Evolutionary conservation across 2,113 vertebrate genomes (phyloP), one percentile per base, ranked within the genome.

Genomic region (Condylura cristata): DNA sequence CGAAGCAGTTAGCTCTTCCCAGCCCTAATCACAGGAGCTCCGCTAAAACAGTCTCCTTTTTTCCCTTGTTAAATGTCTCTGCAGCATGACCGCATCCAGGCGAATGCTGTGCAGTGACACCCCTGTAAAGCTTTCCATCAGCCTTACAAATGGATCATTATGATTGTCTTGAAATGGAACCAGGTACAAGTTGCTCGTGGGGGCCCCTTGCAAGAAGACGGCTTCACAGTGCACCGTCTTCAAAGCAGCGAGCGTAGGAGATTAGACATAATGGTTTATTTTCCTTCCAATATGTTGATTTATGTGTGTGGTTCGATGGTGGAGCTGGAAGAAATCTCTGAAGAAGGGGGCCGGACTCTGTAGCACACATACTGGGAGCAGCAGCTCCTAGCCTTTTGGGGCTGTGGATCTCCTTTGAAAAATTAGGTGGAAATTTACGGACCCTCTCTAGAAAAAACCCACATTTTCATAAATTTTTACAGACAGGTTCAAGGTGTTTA

Each of bases 101-200:
- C 12, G 26, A 74, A 70, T 78, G 88, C 89, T 61, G 93, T 91
- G 79, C 83, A 90, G 56, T 96, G 63, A 41, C 92, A 66, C 80
- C 63, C 65, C 87, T 32, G 87, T 72, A 46, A 75, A 46, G n/a
- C 78, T 96, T 84, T 79, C 86, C 89, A 39, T 74, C 91, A 95
- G 66, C 90, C 90, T 95, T 86, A 60, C 91, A 96, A 93, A 95
- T 96, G 76, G 89, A 72, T 95, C 86, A 32, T 96, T 97, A 83
- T 63, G 90, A 88, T 97, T 96, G 87, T 95, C 92, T 86, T 90
- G 82, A 51, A 75, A 88, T 94, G 96, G 82, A 96, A 65, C 89
- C 58, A 81, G 75, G 44, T 37, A 71, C 68, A 70, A 26, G 78
- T 79, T 94, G 51, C 91, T 70, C 34, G 10, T 82, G 24, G 72